A percentile compares a stretch with the other conserved stretches of the same genome.
Conservation (phyloP, 2,888 invertebrate species). For the Stictocephala bisonia region DNA sequence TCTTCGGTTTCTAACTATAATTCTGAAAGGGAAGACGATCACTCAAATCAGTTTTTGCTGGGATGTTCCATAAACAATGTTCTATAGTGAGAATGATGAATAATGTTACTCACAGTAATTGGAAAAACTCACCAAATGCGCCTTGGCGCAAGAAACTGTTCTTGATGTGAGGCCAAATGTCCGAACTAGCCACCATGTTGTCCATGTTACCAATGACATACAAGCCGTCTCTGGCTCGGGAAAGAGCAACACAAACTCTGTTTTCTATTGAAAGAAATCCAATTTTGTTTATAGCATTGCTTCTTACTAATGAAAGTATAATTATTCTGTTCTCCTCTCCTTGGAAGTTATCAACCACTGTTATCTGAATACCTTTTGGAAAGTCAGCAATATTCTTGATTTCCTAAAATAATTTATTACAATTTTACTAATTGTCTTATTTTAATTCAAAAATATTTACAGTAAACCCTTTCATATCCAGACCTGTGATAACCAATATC, state of each 20-base stretch:
- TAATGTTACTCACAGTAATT: too few relatives aligned
- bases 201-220: conserved; percentile 81
- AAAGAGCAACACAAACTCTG: conserved; percentile 81
- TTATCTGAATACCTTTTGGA: conserved; percentile 68
- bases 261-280: conserved; percentile 78
- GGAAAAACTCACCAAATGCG: conserved; percentile 69
- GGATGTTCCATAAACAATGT: too few relatives aligned
- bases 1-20: too few relatives aligned
- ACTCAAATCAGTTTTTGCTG: too few relatives aligned
- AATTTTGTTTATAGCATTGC: conserved; percentile 74
- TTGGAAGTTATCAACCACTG: conserved; percentile 83
- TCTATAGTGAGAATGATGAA: too few relatives aligned
- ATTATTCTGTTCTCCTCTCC: conserved; percentile 85
- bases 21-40: too few relatives aligned
- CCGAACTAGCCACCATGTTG: conserved; percentile 68
- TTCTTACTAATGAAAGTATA: conserved; percentile 81
- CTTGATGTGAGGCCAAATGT: conserved; percentile 70
- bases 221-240: conserved; percentile 76
- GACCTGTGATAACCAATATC: too few relatives aligned
- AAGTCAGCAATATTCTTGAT: conserved; percentile 8
- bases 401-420: conserved; percentile 21
- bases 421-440: too few relatives aligned
- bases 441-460: too few relatives aligned
- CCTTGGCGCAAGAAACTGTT: conserved; percentile 66
- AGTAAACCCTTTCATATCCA: too few relatives aligned